Percentiles rank a stretch among this genome's conserved stretches.
Evolutionary conservation across 2,113 vertebrate species (phyloP).

Genomic region (Ophthalmolycus amberensis): DNA sequence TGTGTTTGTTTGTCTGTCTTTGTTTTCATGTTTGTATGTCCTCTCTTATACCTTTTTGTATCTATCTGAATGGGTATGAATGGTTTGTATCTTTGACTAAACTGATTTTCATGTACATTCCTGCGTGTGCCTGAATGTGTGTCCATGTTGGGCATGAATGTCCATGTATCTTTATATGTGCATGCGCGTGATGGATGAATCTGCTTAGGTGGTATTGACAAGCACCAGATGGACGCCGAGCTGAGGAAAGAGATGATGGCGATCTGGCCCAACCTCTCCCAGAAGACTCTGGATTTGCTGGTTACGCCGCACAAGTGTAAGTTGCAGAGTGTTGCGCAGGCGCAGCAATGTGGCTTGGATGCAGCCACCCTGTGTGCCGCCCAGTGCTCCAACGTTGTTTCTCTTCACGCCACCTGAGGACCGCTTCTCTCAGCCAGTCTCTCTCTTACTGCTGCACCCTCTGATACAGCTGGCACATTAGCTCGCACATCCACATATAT

Average conservation of each 20-base stretch:
- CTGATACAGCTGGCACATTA: slow-evolving; percentile 77
- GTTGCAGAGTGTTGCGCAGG: slow-evolving; percentile 72
- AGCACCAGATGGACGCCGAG: slow-evolving; percentile 96
- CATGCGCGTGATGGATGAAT: slow-evolving; percentile 36
- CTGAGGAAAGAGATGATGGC: slow-evolving; percentile 97
- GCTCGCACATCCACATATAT: slow-evolving; percentile 9
- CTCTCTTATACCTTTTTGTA: slow-evolving; percentile 32
- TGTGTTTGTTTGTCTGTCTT: slow-evolving; percentile 51
- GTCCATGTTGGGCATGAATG: slow-evolving; percentile 17
- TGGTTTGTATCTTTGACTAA: slow-evolving; percentile 33
- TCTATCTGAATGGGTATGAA: slow-evolving; percentile 43
- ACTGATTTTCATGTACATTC: slow-evolving; percentile 3
- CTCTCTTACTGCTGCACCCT: slow-evolving; percentile 76
- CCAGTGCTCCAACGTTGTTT: slow-evolving; percentile 60
- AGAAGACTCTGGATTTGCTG: slow-evolving; percentile 94
- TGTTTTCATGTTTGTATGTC: slow-evolving; percentile 69
- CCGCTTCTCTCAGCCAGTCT: slow-evolving; percentile 76
- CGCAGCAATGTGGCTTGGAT: slow-evolving; percentile 46
- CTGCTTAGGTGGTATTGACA: slow-evolving; percentile 89
- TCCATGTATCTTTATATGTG: slow-evolving; percentile 28
- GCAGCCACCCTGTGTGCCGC: slow-evolving; percentile 45
- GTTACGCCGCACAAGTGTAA: slow-evolving; percentile 97
- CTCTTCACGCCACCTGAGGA: slow-evolving; percentile 79
- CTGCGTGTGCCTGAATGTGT: slow-evolving; percentile 18
- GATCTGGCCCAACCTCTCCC: slow-evolving; percentile 97